Evolutionary conservation across 2,888 invertebrate species (phyloP).

Genomic region (Drymonia ruficornis): DNA sequence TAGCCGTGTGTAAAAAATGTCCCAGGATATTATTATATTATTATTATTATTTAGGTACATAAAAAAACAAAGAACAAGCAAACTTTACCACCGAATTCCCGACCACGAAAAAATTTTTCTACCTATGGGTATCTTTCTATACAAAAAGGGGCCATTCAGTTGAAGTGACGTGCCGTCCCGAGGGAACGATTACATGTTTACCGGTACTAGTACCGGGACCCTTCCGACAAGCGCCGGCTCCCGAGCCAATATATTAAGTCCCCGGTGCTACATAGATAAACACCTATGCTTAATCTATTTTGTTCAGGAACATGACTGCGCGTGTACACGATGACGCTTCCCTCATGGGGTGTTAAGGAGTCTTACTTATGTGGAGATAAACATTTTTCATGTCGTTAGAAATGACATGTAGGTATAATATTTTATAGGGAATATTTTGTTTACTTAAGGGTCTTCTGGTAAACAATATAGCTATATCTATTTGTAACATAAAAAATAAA

Average conservation of each 20-base stretch:
- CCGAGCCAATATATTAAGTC: constrained; percentile 40
- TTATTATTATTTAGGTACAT: too few species aligned
- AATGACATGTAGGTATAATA: not conserved
- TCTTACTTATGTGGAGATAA: not conserved
- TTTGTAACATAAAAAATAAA: too few species aligned
- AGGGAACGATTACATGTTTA: constrained; percentile 43
- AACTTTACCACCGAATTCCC: constrained; percentile 15
- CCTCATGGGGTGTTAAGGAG: constrained; percentile 16
- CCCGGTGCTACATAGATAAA: constrained; percentile 28
- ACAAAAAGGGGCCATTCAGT: constrained; percentile 29
- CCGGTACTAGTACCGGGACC: constrained; percentile 21
- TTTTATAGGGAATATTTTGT: not conserved
- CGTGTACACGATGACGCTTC: constrained; percentile 24
- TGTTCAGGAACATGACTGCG: constrained; percentile 34
- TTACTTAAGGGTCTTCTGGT: not conserved
- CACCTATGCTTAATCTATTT: constrained; percentile 37
- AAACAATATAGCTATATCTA: too few species aligned
- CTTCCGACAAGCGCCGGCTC: constrained; percentile 24
- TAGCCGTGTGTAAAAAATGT: too few species aligned
- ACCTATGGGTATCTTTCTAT: constrained; percentile 14
- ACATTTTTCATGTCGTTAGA: constrained; percentile 1
- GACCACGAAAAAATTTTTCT: constrained; percentile 25
- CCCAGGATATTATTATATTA: too few species aligned
- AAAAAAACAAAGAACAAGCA: too few species aligned
- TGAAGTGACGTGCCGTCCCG: constrained; percentile 43